phyloP scores from a whole-genome alignment of 1,140 invertebrate species.

The Lethocerus indicus region DNA sequence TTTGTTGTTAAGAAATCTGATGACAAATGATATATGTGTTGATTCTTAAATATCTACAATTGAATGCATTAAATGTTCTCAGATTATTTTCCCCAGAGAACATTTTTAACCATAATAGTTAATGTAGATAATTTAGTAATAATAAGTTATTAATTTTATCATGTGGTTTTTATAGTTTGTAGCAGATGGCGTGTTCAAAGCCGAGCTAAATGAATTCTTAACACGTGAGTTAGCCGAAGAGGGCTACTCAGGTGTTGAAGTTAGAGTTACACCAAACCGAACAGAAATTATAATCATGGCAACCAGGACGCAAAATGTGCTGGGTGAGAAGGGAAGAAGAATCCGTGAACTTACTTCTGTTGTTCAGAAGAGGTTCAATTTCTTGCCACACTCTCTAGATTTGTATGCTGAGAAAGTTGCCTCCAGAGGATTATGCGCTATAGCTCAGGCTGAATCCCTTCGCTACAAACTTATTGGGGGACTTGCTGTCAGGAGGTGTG shows the following conservation, averaged over 20 bases:
- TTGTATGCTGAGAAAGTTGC: conserved; percentile 98
- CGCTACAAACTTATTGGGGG: conserved; percentile 91
- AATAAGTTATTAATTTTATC: neutral
- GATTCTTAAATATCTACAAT: no score
- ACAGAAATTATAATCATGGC: conserved; percentile 99
- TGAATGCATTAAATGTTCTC: no score
- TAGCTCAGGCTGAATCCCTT: conserved; percentile 97
- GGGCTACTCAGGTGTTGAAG: conserved; percentile 98
- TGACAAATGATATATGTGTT: no score
- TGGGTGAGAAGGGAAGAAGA: conserved; percentile 86
- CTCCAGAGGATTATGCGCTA: conserved; percentile 93
- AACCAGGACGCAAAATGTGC: conserved; percentile 91
- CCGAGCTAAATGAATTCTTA: conserved; percentile 97
- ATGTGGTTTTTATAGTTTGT: conserved; percentile 56
- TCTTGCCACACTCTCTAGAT: conserved; percentile 81
- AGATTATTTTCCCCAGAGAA: no score
- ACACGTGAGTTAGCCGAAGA: conserved; percentile 97
- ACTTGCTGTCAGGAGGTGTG: conserved; percentile 59
- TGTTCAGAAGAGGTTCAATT: conserved; percentile 95
- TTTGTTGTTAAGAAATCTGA: no score
- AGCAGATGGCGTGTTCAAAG: conserved; percentile 95
- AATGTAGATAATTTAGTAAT: no score
- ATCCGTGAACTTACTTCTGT: conserved; percentile 96
- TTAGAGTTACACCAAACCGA: conserved; percentile 79
- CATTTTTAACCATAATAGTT: no score